Evolutionary conservation across 2,888 invertebrate species (phyloP).

Genomic region (Sipha maydis): DNA sequence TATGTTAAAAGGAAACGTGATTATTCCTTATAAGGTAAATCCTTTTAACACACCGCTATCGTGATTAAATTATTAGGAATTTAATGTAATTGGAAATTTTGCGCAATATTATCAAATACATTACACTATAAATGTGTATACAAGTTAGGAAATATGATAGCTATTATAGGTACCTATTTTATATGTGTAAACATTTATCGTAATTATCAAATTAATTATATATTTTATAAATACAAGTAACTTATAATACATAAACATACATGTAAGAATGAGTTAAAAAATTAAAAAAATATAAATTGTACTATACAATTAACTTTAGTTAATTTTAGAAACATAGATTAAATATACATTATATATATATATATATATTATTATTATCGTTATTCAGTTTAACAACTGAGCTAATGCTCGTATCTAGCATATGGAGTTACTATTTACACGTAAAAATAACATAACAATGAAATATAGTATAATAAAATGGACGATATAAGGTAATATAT

Average conservation of each 20-base stretch:
- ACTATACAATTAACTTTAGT: neutral
- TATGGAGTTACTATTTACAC: no score
- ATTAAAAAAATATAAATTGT: neutral
- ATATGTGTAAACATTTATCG: neutral
- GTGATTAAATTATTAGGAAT: slow-evolving; percentile 11
- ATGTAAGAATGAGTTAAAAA: neutral
- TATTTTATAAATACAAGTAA: neutral
- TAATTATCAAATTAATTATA: neutral
- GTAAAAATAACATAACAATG: no score
- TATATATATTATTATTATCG: no score
- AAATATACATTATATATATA: no score
- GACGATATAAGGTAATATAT: no score
- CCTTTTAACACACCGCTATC: slow-evolving; percentile 40
- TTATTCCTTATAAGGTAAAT: slow-evolving; percentile 46
- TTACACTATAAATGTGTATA: neutral
- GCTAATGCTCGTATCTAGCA: no score
- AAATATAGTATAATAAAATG: no score
- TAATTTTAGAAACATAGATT: no score
- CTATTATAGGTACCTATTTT: neutral
- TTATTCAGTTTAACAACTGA: no score
- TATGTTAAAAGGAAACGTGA: slow-evolving; percentile 20
- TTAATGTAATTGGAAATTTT: slow-evolving; percentile 42
- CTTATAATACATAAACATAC: neutral
- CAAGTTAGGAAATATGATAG: neutral
- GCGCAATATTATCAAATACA: slow-evolving; percentile 39